Evolutionary conservation across 2,797 vertebrate genomes (phyloP).

Genomic region (Cercopithecus diana): DNA sequence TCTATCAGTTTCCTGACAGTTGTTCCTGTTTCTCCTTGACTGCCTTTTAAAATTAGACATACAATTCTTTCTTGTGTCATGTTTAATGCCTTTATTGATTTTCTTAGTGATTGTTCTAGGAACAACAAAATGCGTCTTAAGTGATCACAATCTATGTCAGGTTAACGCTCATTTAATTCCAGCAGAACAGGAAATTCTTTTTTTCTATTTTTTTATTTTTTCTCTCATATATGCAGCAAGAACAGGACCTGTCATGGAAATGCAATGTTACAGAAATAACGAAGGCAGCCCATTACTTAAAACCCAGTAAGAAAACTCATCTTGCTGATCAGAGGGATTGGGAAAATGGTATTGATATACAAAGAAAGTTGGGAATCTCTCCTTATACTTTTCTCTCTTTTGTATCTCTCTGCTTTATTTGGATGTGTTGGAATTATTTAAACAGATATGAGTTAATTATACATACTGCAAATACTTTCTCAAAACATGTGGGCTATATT

Average conservation of each 20-base stretch:
- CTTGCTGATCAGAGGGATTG: not conserved
- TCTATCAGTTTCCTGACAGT: not conserved
- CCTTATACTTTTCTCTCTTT: not conserved
- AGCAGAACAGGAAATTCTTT: not conserved
- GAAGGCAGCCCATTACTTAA: not conserved
- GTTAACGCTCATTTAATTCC: not conserved
- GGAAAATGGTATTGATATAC: not conserved
- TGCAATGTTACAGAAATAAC: fast-evolving
- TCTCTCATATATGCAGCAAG: not conserved
- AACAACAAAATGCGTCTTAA: not conserved
- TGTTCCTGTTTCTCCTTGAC: not conserved
- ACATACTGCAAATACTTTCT: not conserved
- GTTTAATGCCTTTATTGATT: not conserved
- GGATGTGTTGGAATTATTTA: not conserved
- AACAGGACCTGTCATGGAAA: not conserved
- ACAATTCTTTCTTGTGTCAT: not conserved
- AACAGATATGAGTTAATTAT: not conserved
- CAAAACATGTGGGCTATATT: not conserved
- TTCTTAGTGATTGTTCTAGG: not conserved
- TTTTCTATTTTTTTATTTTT: not conserved
- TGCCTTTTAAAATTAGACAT: not conserved
- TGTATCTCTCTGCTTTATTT: not conserved
- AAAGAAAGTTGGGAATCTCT: not conserved
- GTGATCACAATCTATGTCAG: not conserved
- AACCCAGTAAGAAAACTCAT: not conserved